These are phyloP conservation scores for Galerucella calmariensis DNA, from an alignment of 2,888 invertebrate genomes.

Conservation along the genomic window DNA sequence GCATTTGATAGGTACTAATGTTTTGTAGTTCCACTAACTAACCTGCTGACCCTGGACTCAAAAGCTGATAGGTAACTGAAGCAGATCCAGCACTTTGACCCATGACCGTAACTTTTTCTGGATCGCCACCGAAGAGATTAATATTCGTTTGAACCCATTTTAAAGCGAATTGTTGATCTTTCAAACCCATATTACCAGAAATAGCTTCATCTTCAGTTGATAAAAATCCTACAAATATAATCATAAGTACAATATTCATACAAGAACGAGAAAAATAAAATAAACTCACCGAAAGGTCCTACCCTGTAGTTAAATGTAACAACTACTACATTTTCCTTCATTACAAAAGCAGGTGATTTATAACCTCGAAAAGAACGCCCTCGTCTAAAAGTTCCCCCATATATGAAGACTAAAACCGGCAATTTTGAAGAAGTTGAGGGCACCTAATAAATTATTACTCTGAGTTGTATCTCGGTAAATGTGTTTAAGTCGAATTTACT, in stretches of 20 bases:
- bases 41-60: constrained; percentile 46
- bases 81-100: constrained; percentile 57
- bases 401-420: constrained; percentile 51
- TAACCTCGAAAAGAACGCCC: constrained; percentile 40
- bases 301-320: constrained; percentile 51
- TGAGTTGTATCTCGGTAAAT: neutral
- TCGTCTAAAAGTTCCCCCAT: constrained; percentile 49
- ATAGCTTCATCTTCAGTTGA: constrained; percentile 54
- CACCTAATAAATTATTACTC: constrained; percentile 10
- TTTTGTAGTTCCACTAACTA: neutral
- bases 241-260: neutral
- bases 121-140: constrained; percentile 56
- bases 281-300: constrained; percentile 50
- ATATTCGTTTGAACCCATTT: constrained; percentile 56
- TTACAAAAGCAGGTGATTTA: constrained; percentile 47
- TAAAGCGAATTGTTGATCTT: constrained; percentile 55
- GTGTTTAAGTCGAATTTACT: constrained; percentile 13
- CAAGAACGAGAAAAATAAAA: neutral
- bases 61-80: constrained; percentile 52
- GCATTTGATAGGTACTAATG: neutral
- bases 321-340: constrained; percentile 48
- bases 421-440: constrained; percentile 13
- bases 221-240: constrained; percentile 51
- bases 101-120: constrained; percentile 52
- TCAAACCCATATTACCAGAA: constrained; percentile 57